These are phyloP conservation scores for Nomada flava DNA, from an alignment of 2,888 invertebrate species.

Conservation along the genomic window DNA sequence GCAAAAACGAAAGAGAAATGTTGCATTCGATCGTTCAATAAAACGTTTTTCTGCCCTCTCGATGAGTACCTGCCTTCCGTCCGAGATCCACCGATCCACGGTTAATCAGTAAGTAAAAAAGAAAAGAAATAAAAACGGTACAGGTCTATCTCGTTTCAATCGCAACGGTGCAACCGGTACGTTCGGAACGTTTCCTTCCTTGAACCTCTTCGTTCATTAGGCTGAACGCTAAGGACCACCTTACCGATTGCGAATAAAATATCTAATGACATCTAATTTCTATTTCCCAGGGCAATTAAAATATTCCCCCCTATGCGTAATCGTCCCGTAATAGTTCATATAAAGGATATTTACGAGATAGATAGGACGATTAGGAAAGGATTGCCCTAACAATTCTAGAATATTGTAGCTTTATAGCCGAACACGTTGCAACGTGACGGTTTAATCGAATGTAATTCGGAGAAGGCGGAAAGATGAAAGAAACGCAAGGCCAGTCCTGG, in stretches of 20 bases:
- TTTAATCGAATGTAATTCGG: conserved; percentile 74
- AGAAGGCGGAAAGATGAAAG: conserved; percentile 79
- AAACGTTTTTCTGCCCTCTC: too few relatives aligned
- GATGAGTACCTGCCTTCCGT: too few relatives aligned
- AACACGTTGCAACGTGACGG: conserved; percentile 58
- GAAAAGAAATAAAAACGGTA: too few relatives aligned
- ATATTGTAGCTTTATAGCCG: conserved; percentile 37
- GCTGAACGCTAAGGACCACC: too few relatives aligned
- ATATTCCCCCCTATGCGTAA: conserved; percentile 7
- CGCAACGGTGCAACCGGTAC: too few relatives aligned
- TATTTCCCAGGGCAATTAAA: conserved; percentile 27
- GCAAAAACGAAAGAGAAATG: too few relatives aligned
- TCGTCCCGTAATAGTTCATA: conserved; percentile 13
- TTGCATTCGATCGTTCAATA: too few relatives aligned
- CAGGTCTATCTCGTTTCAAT: too few relatives aligned
- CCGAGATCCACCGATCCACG: too few relatives aligned
- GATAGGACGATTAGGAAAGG: conserved; percentile 4
- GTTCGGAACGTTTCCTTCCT: not conserved
- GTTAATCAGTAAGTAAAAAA: too few relatives aligned
- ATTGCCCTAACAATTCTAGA: conserved; percentile 37
- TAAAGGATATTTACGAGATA: conserved; percentile 31
- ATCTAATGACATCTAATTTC: conserved; percentile 9
- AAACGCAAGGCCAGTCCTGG: conserved; percentile 80
- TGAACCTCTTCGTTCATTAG: not conserved
- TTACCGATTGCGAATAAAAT: not conserved